phyloP scores from a whole-genome alignment of 2,797 vertebrate species.

The Harpagifer antarcticus region DNA sequence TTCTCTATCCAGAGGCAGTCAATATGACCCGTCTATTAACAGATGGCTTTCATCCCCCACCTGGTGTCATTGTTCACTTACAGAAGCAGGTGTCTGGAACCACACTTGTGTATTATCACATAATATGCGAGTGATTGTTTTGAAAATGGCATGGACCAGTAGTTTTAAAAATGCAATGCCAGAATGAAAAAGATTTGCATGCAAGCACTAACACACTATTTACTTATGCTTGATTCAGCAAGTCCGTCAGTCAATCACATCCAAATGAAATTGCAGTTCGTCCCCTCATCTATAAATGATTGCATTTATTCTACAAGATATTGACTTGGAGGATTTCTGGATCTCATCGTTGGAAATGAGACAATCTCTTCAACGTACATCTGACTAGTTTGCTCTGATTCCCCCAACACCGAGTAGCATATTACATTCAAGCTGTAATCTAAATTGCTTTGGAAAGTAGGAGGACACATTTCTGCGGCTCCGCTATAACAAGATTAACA shows the following conservation, averaged over 20 bases:
- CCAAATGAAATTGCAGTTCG: slow-evolving; percentile 22
- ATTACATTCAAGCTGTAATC: slow-evolving; percentile 26
- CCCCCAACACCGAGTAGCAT: not conserved
- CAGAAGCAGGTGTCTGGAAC: slow-evolving; percentile 39
- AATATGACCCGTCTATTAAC: slow-evolving; percentile 44
- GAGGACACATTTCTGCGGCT: not conserved
- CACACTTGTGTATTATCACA: slow-evolving; percentile 25
- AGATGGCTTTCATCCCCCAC: slow-evolving; percentile 50
- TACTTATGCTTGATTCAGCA: not conserved
- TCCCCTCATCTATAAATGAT: slow-evolving; percentile 20
- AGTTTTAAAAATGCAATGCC: not conserved
- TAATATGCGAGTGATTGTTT: slow-evolving; percentile 5
- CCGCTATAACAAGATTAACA: slow-evolving; percentile 5
- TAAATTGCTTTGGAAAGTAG: slow-evolving; percentile 25
- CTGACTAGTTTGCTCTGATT: slow-evolving; percentile 9
- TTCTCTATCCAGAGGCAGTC: slow-evolving; percentile 43
- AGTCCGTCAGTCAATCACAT: slow-evolving; percentile 5
- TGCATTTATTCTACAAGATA: slow-evolving; percentile 25
- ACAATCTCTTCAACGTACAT: slow-evolving; percentile 22
- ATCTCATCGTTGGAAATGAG: slow-evolving; percentile 22
- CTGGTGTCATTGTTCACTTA: slow-evolving; percentile 32
- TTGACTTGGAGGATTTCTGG: slow-evolving; percentile 15
- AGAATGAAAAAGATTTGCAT: not conserved
- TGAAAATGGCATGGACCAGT: not conserved
- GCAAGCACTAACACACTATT: not conserved